A percentile compares a stretch with the other conserved stretches of the same genome.
phyloP scores from a whole-genome alignment of 2,888 invertebrate genomes.

The Sphaerophoria rueppellii region DNA sequence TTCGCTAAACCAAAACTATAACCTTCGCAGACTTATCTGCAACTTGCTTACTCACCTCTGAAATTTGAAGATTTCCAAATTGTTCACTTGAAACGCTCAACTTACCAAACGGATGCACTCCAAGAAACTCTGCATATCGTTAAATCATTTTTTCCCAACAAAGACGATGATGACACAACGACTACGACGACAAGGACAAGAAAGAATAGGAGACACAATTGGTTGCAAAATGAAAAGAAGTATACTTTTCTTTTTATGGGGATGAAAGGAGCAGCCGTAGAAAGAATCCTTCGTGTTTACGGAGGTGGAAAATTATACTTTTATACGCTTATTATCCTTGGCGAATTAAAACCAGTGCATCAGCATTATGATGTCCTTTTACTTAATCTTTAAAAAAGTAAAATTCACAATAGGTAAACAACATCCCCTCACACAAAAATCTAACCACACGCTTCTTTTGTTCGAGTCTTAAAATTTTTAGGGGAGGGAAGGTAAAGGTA shows the following conservation, averaged over 20 bases:
- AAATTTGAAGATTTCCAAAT: slow-evolving; percentile 24
- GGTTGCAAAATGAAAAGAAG: slow-evolving; percentile 3
- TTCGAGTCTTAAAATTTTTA: neutral
- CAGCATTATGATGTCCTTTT: slow-evolving; percentile 64
- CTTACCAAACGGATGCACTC: slow-evolving; percentile 51
- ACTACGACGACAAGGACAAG: neutral
- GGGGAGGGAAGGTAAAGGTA: neutral
- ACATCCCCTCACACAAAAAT: neutral
- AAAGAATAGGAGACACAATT: slow-evolving; percentile 20
- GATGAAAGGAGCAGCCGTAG: neutral
- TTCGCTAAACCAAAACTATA: no score
- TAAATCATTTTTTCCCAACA: slow-evolving; percentile 42
- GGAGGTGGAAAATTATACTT: slow-evolving; percentile 79
- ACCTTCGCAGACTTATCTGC: neutral
- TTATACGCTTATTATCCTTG: slow-evolving; percentile 75
- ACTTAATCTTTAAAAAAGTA: slow-evolving; percentile 18
- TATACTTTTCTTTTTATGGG: slow-evolving; percentile 55
- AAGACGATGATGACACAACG: slow-evolving; percentile 18
- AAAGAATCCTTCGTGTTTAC: slow-evolving; percentile 74
- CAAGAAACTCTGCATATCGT: slow-evolving; percentile 37
- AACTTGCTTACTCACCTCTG: slow-evolving; percentile 17
- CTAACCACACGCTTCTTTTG: neutral
- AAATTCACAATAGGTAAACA: slow-evolving; percentile 46
- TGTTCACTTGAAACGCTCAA: slow-evolving; percentile 49
- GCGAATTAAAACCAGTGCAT: slow-evolving; percentile 67